Evolutionary conservation across 2,113 vertebrate genomes (phyloP), one percentile per base, ranked within the genome.

Genomic region (Bungarus multicinctus): DNA sequence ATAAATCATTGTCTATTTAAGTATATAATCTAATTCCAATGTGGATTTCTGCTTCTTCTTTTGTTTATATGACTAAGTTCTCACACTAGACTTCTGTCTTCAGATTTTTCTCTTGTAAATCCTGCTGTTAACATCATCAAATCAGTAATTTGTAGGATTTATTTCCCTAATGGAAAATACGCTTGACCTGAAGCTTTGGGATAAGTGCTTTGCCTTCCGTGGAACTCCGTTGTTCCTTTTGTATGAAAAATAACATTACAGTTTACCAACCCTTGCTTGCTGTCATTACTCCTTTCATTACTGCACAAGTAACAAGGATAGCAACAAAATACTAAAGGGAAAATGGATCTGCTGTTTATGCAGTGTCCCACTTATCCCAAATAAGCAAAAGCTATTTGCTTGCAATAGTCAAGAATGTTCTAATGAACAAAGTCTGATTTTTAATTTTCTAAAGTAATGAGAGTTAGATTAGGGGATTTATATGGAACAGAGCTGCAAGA

Each of bases 381-480:
- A 34, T 43, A 85, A 58, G 45, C 88, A 60, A 47, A n/a, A 92
- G 89, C 64, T 88, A 64, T 50, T 43, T 93, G 53, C 91, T 93
- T 91, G 43, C 91, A 81, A 14, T 27, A 85, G 85, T 50, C 30
- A 92, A 64, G 11, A 58, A 94, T 89, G 91, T 90, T 94, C 91
- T 93, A 87, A 90, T 96, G 92, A 95, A 45, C 89, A 6, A 10
- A 90, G 69, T 91, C 89, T 23, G 93, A 39, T 92, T 94, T 96
- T 96, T 97, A 96, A 96, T 97, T 96, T 96, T 95, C 94, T 97
- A 96, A 96, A 94, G 96, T 95, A 94, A 96, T 0, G 0, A 90
- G 95, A 95, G 92, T 93, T 95, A 96, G 89, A 96, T 95, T 93
- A 95, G 87, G 52, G 92, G 95, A 96, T 97, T 95, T 96, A 94